phyloP scores from a whole-genome alignment of 2,797 vertebrate species.

The Paguma larvata region DNA sequence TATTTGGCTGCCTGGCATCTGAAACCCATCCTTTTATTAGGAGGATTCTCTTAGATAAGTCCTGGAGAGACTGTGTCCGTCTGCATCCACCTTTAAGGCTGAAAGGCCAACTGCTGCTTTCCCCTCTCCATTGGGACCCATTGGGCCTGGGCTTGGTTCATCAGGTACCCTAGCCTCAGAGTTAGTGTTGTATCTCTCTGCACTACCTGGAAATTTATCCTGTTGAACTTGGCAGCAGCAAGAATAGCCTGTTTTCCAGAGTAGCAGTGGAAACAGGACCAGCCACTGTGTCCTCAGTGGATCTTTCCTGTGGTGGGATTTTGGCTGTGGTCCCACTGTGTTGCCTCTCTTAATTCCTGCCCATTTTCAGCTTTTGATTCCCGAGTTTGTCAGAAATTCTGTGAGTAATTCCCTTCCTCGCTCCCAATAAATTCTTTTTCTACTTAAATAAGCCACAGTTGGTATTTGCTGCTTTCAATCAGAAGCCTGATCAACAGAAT shows the following conservation, averaged over 20 bases:
- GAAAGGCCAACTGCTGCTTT: not conserved
- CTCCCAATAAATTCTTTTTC: not conserved
- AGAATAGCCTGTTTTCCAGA: slow-evolving; percentile 8
- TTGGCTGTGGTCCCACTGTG: not conserved
- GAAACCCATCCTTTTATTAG: not conserved
- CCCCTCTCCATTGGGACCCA: not conserved
- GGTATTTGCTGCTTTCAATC: not conserved
- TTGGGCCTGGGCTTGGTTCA: not conserved
- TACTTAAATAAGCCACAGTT: not conserved
- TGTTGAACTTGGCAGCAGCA: slow-evolving; percentile 16
- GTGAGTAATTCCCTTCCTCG: not conserved
- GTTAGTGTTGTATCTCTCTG: not conserved
- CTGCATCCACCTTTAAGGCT: not conserved
- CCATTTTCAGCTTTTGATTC: not conserved
- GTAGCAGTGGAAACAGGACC: not conserved
- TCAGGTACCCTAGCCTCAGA: not conserved
- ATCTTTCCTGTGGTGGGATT: not conserved
- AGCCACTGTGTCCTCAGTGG: not conserved
- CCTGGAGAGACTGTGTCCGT: not conserved
- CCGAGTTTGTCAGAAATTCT: not conserved
- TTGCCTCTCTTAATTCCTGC: not conserved
- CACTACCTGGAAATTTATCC: not conserved
- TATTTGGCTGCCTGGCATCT: not conserved
- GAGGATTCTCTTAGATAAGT: not conserved
- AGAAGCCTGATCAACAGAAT: not conserved